Base-by-base conservation (phyloP, 92 coral and sea anemone genomes). In the Epizoanthus illoricatus region DNA sequence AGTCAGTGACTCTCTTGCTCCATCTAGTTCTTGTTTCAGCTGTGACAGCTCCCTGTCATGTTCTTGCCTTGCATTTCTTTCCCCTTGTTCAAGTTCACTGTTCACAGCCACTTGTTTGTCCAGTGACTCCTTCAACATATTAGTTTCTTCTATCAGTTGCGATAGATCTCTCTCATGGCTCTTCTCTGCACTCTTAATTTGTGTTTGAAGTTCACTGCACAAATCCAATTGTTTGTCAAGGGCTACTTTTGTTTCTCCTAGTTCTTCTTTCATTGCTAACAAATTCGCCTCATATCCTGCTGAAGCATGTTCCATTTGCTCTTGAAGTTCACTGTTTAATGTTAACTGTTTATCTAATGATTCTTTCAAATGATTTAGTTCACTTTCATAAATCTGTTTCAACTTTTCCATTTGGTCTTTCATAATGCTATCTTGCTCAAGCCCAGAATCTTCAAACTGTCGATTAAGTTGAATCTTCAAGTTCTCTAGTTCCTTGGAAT, bases 371-470 rank as follows among this genome's bases (percentile, higher is more conserved):
- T 85, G 76, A n/a, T 80, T 90, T 52, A 84, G 66, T 71, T 93
- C 99, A 36, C 91, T 92, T 49, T 96, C 98, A 47, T 96, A 83
- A 69, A 93, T 69, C 36, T 86, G 88, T 56, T 87, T 91, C 47
- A 96, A 62, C 84, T 88, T 87, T 23, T 85, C 90, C 71, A 96
- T 39, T 75, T 86, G 92, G n/a, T 91, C 83, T 42, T 93, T 91
- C 81, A 89, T 85, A 52, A 85, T 42, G 10, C 66, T 73, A 75
- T 90, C 94, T 64, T 72, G 90, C 79, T 92, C 90, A 11, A 85
- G 88, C 18, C 87, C 90, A 23, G 84, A 76, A 81, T 90, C 87
- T 23, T 92, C 94, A 58, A 92, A 55, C 64, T 93, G 92, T 43
- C 86, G 87, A 55, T 47, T 71, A 65, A 91, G 64, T 68, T 85